Percentiles rank a stretch among this genome's conserved stretches.
These are phyloP conservation scores for Hypotaenidia okinawae DNA, from an alignment of 2,797 vertebrate species.

Conservation along the genomic window DNA sequence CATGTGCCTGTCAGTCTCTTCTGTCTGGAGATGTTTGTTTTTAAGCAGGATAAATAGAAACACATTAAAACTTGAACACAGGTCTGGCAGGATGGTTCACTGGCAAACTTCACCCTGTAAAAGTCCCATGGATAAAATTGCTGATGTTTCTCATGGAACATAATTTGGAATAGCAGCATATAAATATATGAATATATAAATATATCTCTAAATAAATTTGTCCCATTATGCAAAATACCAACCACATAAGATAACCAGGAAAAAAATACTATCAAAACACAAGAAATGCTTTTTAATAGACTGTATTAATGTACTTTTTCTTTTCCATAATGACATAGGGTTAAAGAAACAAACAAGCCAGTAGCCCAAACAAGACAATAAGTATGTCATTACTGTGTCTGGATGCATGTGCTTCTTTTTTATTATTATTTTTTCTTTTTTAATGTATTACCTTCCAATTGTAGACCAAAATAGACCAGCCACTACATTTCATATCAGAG, in stretches of 20 bases:
- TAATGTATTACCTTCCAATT: neutral
- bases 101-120: neutral
- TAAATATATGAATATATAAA: neutral
- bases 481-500: neutral
- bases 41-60: constrained; percentile 18
- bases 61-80: neutral
- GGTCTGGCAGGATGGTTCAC: neutral
- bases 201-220: neutral
- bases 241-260: neutral
- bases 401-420: neutral
- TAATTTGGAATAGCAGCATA: neutral
- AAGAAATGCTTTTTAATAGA: neutral
- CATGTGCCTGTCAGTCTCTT: neutral
- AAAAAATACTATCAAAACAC: neutral
- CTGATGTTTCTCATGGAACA: neutral
- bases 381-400: neutral
- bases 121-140: neutral
- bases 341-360: neutral
- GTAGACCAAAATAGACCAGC: neutral
- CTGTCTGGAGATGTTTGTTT: neutral
- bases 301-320: accelerated
- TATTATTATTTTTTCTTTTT: neutral
- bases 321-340: neutral
- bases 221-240: neutral
- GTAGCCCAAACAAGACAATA: neutral